Conservation (phyloP, 2,113 vertebrate genomes). For the Caloenas nicobarica region DNA sequence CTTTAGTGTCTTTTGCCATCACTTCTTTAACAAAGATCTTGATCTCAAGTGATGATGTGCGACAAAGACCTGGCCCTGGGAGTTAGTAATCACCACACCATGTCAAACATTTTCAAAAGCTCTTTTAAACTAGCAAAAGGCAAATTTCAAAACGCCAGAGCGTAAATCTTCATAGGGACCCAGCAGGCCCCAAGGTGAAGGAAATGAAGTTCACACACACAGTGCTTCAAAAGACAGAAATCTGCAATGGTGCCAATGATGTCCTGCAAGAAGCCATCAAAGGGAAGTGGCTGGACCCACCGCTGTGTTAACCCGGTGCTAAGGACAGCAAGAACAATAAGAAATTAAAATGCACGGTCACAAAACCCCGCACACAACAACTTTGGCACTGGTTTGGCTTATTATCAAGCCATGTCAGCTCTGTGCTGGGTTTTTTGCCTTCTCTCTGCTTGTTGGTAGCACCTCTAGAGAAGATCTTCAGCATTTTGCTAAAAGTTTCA, state of each 20-base stretch:
- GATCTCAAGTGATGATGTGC: not conserved
- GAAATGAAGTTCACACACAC: not conserved
- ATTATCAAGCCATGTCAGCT: not conserved
- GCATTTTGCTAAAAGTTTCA: not conserved
- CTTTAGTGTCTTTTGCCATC: not conserved
- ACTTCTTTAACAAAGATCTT: not conserved
- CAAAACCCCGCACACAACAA: not conserved
- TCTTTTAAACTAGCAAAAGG: not conserved
- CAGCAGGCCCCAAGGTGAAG: not conserved
- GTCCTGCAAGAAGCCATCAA: not conserved
- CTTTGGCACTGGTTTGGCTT: not conserved
- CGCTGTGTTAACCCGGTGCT: not conserved
- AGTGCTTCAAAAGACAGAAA: not conserved
- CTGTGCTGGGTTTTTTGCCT: not conserved
- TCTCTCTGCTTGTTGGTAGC: slow-evolving; percentile 3
- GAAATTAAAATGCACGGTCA: not conserved
- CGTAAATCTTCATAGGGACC: not conserved
- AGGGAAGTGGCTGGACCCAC: not conserved
- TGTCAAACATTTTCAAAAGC: not conserved
- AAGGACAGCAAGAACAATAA: not conserved
- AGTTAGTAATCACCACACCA: not conserved
- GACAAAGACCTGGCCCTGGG: not conserved
- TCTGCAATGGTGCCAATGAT: not conserved
- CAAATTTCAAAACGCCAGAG: not conserved
- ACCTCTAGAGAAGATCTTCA: not conserved